Conservation (phyloP, 2,888 invertebrate species). For the Agapostemon virescens region DNA sequence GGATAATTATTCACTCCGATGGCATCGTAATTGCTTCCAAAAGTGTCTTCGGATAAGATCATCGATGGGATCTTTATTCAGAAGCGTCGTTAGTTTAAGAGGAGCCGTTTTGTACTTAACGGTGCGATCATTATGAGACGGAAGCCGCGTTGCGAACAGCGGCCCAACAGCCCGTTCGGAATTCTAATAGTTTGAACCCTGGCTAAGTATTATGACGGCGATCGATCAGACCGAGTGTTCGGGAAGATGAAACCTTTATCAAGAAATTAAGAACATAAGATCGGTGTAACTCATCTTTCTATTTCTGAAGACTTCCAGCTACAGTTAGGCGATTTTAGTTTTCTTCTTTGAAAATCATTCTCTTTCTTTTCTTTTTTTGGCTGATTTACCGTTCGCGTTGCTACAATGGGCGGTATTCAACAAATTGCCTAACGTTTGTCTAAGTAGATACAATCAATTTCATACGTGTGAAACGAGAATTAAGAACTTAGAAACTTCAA, state of each 20-base stretch:
- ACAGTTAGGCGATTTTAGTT: neutral
- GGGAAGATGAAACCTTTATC: neutral
- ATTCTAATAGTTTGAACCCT: neutral
- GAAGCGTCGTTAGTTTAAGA: conserved; percentile 8
- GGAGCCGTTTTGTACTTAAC: conserved; percentile 5
- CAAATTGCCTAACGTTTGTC: no score
- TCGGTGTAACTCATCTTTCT: neutral
- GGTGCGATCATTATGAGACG: conserved; percentile 8
- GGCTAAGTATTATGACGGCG: neutral
- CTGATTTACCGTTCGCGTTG: no score
- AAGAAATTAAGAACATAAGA: neutral
- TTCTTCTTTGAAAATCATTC: neutral
- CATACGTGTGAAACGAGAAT: no score
- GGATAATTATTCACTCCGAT: conserved; percentile 21
- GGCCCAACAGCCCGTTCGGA: neutral
- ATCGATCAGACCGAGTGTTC: neutral
- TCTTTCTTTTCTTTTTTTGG: no score
- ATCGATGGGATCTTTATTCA: conserved; percentile 10
- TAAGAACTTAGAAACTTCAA: no score
- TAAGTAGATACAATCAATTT: no score
- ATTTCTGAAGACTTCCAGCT: neutral
- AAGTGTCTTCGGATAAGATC: conserved; percentile 20
- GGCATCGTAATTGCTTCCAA: conserved; percentile 11
- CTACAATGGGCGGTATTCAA: no score
- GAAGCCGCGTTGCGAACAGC: neutral